Evolutionary conservation across 2,888 invertebrate species (phyloP).

Genomic region (Apomyelois bistriatella): DNA sequence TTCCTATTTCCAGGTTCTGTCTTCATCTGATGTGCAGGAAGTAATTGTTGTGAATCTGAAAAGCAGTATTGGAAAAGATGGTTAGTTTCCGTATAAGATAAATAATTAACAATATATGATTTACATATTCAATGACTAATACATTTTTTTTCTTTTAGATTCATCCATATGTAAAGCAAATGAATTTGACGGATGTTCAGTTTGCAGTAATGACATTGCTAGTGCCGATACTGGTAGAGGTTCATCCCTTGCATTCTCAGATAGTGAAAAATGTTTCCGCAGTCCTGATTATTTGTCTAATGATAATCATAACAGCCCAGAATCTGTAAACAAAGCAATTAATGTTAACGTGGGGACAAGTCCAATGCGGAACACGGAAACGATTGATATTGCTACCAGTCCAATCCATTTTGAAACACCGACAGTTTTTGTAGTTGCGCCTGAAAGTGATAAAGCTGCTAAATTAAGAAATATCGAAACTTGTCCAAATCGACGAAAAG

Average conservation of each 20-base stretch:
- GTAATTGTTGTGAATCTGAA: conserved; percentile 4
- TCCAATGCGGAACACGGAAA: conserved; percentile 17
- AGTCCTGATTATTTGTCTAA: conserved; percentile 53
- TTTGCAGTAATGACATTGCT: conserved; percentile 38
- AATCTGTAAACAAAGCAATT: conserved; percentile 28
- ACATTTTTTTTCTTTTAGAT: background rate
- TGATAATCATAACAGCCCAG: conserved; percentile 35
- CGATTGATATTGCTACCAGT: conserved; percentile 17
- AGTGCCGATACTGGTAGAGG: conserved; percentile 66
- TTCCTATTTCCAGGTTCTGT: conserved; percentile 5
- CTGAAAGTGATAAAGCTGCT: background rate
- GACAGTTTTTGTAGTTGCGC: background rate
- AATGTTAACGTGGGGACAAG: conserved; percentile 22
- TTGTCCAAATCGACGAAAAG: background rate
- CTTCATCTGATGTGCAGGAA: conserved; percentile 1
- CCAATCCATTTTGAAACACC: conserved; percentile 16
- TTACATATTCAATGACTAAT: background rate
- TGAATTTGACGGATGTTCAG: conserved; percentile 29
- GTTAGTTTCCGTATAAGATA: background rate
- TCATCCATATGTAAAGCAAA: conserved; percentile 12
- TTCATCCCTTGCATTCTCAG: conserved; percentile 60
- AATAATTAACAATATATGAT: background rate
- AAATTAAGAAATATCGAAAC: background rate
- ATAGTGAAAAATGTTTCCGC: conserved; percentile 52
- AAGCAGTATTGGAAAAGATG: background rate